Percentiles rank a stretch among this genome's conserved stretches.
Conservation (phyloP, 2,888 invertebrate species). For the Ochropleura leucogaster region DNA sequence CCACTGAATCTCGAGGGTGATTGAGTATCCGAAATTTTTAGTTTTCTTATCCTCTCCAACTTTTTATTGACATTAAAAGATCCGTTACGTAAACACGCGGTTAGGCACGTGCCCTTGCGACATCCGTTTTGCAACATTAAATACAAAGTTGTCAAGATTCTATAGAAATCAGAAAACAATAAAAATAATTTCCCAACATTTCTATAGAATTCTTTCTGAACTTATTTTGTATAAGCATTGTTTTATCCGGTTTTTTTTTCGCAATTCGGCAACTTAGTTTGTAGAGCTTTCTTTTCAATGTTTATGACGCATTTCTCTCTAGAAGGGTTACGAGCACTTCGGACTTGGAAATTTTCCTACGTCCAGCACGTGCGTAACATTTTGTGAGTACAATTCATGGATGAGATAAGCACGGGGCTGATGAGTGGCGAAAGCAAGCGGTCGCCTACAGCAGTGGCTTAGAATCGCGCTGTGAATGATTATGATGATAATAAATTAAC, state of each 20-base stretch:
- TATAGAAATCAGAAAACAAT: background rate
- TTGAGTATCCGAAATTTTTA: constrained; percentile 3
- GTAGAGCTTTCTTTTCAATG: background rate
- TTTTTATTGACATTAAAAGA: too few species aligned
- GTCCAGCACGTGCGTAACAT: constrained; percentile 6
- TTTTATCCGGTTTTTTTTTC: background rate
- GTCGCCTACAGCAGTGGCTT: constrained; percentile 23
- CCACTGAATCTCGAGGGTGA: background rate
- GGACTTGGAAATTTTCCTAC: background rate
- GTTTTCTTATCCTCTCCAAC: too few species aligned
- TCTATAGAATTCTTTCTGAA: background rate
- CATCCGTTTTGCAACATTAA: too few species aligned
- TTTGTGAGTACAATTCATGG: constrained; percentile 4
- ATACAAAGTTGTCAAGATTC: background rate
- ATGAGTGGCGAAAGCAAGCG: constrained; percentile 24
- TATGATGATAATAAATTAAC: constrained; percentile 19
- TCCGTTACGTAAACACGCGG: too few species aligned
- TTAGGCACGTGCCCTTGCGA: too few species aligned
- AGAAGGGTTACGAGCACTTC: constrained; percentile 1
- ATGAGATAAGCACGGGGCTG: constrained; percentile 29
- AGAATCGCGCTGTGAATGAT: constrained; percentile 45
- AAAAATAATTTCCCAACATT: background rate
- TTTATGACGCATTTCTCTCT: background rate
- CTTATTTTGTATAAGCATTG: background rate
- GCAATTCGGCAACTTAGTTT: background rate